Evolutionary conservation across 2,797 vertebrate genomes (phyloP).

Genomic region (Lacerta agilis): DNA sequence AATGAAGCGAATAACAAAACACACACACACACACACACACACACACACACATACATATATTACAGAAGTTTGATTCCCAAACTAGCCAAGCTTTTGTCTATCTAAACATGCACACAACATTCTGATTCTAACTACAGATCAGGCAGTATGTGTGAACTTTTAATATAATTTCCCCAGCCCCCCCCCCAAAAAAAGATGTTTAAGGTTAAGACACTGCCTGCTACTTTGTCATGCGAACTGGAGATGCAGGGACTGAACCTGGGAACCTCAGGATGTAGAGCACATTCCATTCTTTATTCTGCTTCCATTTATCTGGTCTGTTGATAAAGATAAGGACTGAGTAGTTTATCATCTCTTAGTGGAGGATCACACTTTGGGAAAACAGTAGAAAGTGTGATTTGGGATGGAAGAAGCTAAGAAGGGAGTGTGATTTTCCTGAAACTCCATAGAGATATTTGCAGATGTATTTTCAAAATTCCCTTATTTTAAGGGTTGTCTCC

Average conservation of each 20-base stretch:
- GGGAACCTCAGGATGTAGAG: background rate
- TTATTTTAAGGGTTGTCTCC: background rate
- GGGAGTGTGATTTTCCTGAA: background rate
- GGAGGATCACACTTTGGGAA: background rate
- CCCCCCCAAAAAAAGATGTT: background rate
- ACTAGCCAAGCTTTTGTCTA: background rate
- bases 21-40: too few relatives aligned
- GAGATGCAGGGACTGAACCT: background rate
- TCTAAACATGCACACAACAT: background rate
- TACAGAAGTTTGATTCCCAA: constrained; percentile 15
- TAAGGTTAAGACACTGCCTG: background rate
- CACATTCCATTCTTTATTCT: background rate
- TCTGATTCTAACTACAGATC: background rate
- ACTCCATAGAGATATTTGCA: background rate
- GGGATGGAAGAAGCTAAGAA: background rate
- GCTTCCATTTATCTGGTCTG: background rate
- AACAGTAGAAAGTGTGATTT: background rate
- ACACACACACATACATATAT: too few relatives aligned
- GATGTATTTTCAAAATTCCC: background rate
- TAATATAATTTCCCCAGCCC: background rate
- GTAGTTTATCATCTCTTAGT: background rate
- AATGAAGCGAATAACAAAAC: constrained; percentile 8
- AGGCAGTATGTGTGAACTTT: background rate
- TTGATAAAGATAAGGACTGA: background rate
- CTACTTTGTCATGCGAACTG: background rate